These are phyloP conservation scores for Diuraphis noxia DNA, from an alignment of 1,140 invertebrate genomes.

Conservation along the genomic window DNA sequence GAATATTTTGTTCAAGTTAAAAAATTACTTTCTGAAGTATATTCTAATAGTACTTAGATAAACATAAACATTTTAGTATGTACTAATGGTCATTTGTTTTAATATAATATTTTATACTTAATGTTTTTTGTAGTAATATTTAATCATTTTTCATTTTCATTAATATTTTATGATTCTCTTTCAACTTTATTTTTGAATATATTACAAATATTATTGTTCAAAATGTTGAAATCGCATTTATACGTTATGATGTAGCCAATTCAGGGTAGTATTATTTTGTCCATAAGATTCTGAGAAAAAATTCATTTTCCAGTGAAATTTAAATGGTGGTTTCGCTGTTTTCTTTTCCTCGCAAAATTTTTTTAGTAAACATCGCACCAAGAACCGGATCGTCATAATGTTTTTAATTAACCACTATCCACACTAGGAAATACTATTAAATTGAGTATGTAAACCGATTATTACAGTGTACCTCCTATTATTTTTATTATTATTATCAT, in stretches of 20 bases:
- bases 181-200: background rate
- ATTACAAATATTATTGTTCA: background rate
- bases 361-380: background rate
- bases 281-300: background rate
- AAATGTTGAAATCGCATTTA: background rate
- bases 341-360: background rate
- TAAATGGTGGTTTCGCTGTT: background rate
- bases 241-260: background rate
- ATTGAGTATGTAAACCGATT: constrained; percentile 33
- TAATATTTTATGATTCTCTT: background rate
- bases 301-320: background rate
- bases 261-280: background rate
- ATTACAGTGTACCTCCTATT: constrained; percentile 31
- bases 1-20: no score
- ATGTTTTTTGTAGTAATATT: background rate
- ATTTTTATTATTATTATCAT: constrained; percentile 28
- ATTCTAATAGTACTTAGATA: no score
- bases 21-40: no score
- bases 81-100: no score
- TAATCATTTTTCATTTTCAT: background rate
- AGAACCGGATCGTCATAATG: constrained; percentile 19
- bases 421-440: background rate
- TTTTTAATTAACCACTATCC: constrained; percentile 36
- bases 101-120: background rate
- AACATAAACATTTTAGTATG: no score